A percentile compares a stretch with the other conserved stretches of the same genome.
phyloP scores from a whole-genome alignment of 2,797 vertebrate species.

The Crypturellus tataupa region DNA sequence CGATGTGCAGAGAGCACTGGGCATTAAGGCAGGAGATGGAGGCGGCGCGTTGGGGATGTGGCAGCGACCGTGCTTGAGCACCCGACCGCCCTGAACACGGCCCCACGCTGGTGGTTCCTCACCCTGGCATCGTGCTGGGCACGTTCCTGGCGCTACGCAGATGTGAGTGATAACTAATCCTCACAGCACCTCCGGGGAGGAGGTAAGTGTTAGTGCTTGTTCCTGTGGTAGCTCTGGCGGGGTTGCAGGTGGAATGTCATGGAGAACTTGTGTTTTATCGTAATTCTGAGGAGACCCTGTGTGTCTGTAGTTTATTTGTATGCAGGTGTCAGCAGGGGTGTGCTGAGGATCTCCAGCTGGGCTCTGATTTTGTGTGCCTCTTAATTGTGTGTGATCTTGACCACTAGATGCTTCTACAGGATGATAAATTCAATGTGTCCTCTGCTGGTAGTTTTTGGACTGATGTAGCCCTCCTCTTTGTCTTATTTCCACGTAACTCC shows the following conservation, averaged over 20 bases:
- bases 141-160: background rate
- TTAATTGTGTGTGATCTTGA: background rate
- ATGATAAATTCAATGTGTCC: background rate
- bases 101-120: background rate
- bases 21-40: background rate
- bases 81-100: background rate
- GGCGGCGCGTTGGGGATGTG: accelerated
- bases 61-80: background rate
- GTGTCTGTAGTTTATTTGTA: background rate
- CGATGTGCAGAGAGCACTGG: background rate
- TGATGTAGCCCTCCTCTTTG: background rate
- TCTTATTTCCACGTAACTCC: background rate
- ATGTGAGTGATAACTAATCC: background rate
- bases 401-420: background rate
- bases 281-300: background rate
- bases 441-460: background rate
- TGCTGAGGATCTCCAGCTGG: background rate
- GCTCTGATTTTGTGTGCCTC: background rate
- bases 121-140: background rate
- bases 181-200: background rate
- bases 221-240: background rate
- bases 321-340: background rate
- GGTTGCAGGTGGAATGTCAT: background rate
- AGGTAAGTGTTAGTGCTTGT: background rate
- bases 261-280: background rate